Conservation (phyloP, 2,888 invertebrate species). For the Sisyra nigra region DNA sequence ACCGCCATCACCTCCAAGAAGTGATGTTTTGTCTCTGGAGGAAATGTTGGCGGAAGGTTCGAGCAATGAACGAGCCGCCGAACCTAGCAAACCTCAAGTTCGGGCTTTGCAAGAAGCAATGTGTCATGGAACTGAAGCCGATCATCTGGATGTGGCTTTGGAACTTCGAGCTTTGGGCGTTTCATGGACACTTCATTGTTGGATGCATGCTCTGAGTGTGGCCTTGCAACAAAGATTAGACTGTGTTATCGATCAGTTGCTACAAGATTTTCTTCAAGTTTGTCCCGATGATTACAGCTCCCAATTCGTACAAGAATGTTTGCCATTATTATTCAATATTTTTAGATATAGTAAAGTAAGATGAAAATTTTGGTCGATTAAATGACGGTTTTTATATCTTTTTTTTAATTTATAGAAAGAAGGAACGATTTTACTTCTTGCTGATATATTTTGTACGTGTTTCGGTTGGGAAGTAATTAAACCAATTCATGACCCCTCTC, state of each 20-base stretch:
- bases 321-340: slow-evolving; percentile 78
- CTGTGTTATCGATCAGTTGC: slow-evolving; percentile 70
- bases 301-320: slow-evolving; percentile 78
- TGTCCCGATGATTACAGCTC: slow-evolving; percentile 81
- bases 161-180: slow-evolving; percentile 75
- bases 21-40: slow-evolving; percentile 69
- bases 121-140: slow-evolving; percentile 88
- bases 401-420: slow-evolving; percentile 46
- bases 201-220: slow-evolving; percentile 78
- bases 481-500: slow-evolving; percentile 47
- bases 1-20: slow-evolving; percentile 44
- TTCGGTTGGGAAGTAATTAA: slow-evolving; percentile 78
- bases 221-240: slow-evolving; percentile 73
- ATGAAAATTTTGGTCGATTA: not conserved
- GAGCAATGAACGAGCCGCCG: slow-evolving; percentile 19
- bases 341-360: slow-evolving; percentile 75
- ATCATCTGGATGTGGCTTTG: slow-evolving; percentile 77
- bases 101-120: slow-evolving; percentile 81
- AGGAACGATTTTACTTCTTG: slow-evolving; percentile 69
- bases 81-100: slow-evolving; percentile 64
- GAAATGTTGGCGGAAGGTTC: slow-evolving; percentile 77
- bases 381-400: not conserved
- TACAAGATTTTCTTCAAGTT: slow-evolving; percentile 81
- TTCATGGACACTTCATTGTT: slow-evolving; percentile 84
- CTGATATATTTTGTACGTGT: slow-evolving; percentile 80